Evolutionary conservation across 1,140 invertebrate species (phyloP), one percentile per base, ranked within the genome.

Genomic region (Diplogasteroides magnus): DNA sequence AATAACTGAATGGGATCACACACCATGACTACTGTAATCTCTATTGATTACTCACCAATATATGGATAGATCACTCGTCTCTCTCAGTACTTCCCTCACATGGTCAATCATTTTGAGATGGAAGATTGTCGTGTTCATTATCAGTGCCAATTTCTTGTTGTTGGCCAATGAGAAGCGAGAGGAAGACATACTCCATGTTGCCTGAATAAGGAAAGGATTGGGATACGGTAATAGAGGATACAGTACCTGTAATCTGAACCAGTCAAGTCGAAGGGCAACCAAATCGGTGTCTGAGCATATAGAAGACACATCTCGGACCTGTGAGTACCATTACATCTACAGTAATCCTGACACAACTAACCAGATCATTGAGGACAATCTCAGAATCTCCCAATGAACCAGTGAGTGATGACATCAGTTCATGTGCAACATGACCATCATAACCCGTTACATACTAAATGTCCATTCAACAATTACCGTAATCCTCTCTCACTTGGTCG

Each of bases 51-150:
- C 79, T 81, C 83, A 89, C 88, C 89, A 98, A 81, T 97, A 98
- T 70, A 98, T 89, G 0, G 93, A 97, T 6, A 99, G 85, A 86
- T 98, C 95, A 1, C 93, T 96, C 26, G 93, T 94, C 85, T 99
- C 95, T 1, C 91, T 90, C 69, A 98, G 86, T 82, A 98, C 91
- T 83, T 98, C 93, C 85, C 98, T 94, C n/a, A 98, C 86, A 84
- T 92, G 93, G 82, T 98, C 97, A 15, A 99, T 93, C 89, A 98
- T 94, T 84, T 94, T 94, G 0, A 95, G 93, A 82, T 98, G 97
- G 82, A 97, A 98, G 55, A 93, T 88, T 79, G 97, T 90, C 14
- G 92, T 94, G 83, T 99, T 97, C 84, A 99, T 89, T 68, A 96
- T 89, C 59, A 90, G 89, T 15, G 93, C 92, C 14, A 98, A 83